Percentiles rank a stretch among this genome's conserved stretches.
Evolutionary conservation across 1,140 invertebrate genomes (phyloP).

Genomic region (Batillaria attramentaria): DNA sequence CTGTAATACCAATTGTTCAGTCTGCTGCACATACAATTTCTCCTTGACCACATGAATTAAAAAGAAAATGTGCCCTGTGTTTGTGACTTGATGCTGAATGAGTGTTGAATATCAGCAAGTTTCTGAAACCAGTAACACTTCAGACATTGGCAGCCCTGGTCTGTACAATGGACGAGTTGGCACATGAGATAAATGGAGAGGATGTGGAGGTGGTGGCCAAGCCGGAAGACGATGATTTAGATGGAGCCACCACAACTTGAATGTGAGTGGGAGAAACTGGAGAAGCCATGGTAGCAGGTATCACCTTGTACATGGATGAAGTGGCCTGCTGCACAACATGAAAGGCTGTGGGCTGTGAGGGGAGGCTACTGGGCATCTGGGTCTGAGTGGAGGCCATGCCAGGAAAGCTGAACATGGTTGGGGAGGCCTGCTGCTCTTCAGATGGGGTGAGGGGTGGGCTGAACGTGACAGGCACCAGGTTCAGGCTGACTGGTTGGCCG

Average conservation of each 20-base stretch:
- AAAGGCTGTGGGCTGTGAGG: slow-evolving; percentile 10
- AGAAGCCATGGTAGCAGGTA: slow-evolving; percentile 20
- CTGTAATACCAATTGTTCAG: too few species aligned
- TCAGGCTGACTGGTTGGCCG: slow-evolving; percentile 47
- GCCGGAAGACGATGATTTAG: not conserved
- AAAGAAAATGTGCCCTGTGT: too few species aligned
- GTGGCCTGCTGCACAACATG: slow-evolving; percentile 22
- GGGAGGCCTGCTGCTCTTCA: slow-evolving; percentile 35
- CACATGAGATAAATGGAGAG: not conserved
- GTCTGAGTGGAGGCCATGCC: slow-evolving; percentile 4
- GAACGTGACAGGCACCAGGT: slow-evolving; percentile 56
- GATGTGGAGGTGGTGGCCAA: not conserved
- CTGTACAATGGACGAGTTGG: slow-evolving; percentile 22
- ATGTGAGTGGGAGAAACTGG: slow-evolving; percentile 15
- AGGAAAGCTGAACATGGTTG: slow-evolving; percentile 44
- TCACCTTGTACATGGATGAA: slow-evolving; percentile 12
- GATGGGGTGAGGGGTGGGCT: slow-evolving; percentile 50
- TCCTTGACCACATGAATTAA: too few species aligned
- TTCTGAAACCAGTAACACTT: too few species aligned
- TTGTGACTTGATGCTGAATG: too few species aligned
- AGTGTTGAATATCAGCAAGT: too few species aligned
- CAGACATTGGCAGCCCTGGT: slow-evolving; percentile 6
- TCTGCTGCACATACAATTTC: too few species aligned
- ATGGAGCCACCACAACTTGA: slow-evolving; percentile 21
- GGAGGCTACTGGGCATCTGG: too few species aligned